A percentile compares a stretch with the other conserved stretches of the same genome.
These are phyloP conservation scores for Coranthus polyacanthus DNA, from an alignment of 2,797 vertebrate species.

Conservation along the genomic window DNA sequence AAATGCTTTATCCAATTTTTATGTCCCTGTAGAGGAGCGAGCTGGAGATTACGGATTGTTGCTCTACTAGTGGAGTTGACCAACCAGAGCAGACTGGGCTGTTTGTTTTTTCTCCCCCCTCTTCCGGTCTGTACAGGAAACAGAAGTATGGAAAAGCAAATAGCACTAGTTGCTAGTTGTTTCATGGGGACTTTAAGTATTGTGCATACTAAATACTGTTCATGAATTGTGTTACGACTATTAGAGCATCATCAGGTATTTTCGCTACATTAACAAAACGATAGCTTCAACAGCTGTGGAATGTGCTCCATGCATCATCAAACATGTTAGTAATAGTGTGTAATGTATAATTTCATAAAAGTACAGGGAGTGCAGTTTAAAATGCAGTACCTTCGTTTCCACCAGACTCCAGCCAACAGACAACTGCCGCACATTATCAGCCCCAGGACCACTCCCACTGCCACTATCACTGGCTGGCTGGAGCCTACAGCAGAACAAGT, in stretches of 20 bases:
- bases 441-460: constrained; percentile 85
- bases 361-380: too few relatives aligned
- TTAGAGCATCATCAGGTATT: neutral
- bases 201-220: neutral
- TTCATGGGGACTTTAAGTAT: neutral
- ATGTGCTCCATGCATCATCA: neutral
- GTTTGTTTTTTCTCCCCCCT: too few relatives aligned
- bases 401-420: constrained; percentile 86
- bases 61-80: too few relatives aligned
- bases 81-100: too few relatives aligned
- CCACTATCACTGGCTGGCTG: constrained; percentile 81
- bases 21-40: too few relatives aligned
- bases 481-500: constrained; percentile 74
- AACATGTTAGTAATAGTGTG: neutral
- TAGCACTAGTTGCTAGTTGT: too few relatives aligned
- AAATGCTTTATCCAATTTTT: too few relatives aligned
- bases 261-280: neutral
- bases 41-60: too few relatives aligned
- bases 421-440: constrained; percentile 84
- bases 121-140: too few relatives aligned
- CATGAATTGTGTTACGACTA: neutral
- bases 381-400: constrained; percentile 85
- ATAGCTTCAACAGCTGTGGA: rapidly evolving
- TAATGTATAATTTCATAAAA: neutral
- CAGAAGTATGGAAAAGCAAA: too few relatives aligned